Percentiles rank a stretch among this genome's conserved stretches.
phyloP scores from a whole-genome alignment of 1,140 invertebrate species.

The Batillaria attramentaria region DNA sequence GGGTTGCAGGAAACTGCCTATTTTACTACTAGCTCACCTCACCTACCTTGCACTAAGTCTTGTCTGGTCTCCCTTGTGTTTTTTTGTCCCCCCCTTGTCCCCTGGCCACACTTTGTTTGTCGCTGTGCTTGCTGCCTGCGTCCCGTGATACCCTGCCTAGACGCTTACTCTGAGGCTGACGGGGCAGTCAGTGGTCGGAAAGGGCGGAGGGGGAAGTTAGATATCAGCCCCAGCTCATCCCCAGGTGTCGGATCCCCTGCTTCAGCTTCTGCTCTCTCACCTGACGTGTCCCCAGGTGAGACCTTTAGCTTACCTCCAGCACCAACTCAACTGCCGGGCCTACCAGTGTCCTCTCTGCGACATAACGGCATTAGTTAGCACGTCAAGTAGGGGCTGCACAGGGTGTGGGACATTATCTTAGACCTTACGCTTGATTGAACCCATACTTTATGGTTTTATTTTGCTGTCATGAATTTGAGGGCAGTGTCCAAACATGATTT shows the following conservation, averaged over 20 bases:
- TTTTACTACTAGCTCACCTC: too few relatives aligned
- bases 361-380: too few relatives aligned
- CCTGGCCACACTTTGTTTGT: slow-evolving; percentile 5
- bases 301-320: too few relatives aligned
- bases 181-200: background rate
- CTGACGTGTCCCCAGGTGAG: slow-evolving; percentile 26
- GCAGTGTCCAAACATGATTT: too few relatives aligned
- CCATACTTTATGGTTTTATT: too few relatives aligned
- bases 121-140: slow-evolving; percentile 29
- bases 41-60: background rate
- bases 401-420: too few relatives aligned
- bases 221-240: slow-evolving; percentile 26
- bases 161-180: slow-evolving; percentile 11
- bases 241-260: slow-evolving; percentile 27
- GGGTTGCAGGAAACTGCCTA: too few relatives aligned
- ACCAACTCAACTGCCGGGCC: background rate
- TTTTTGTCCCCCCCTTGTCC: slow-evolving; percentile 23
- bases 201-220: slow-evolving; percentile 19
- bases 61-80: background rate
- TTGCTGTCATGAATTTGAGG: too few relatives aligned
- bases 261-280: slow-evolving; percentile 26
- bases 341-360: too few relatives aligned
- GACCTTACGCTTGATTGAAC: too few relatives aligned
- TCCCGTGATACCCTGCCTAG: slow-evolving; percentile 25
- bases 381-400: too few relatives aligned